Evolutionary conservation across 2,888 invertebrate genomes (phyloP), one percentile per base, ranked within the genome.

Genomic region (Brachylomia viminalis): DNA sequence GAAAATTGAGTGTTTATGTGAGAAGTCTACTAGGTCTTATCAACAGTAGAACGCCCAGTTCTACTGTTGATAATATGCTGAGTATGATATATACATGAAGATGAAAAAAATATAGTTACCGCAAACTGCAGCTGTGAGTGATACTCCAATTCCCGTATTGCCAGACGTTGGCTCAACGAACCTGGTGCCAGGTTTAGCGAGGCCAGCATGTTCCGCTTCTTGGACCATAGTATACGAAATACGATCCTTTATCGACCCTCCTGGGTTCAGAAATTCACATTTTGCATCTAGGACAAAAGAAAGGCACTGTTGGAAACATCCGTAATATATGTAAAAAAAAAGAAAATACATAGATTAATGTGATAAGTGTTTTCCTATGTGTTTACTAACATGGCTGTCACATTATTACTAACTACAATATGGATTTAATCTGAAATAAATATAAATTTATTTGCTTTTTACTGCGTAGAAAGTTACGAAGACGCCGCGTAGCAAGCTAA

Each of bases 191-290:
- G 98, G 98, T 91, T 98, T 98, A 11, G 99, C 96, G 2, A 97
- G 91, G 2, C 99, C 99, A 72, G 97, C 96, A 72, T 97, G 97
- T 95, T 99, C 99, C 0, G 99, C 99, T 91, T 99, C 99, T 93
- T 98, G 97, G 5, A 99, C 97, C 99, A 99, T 99, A 83, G 99
- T 97, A 87, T 98, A 97, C 0, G 98, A 99, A 89, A 99, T 99
- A 71, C 99, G 97, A 92, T 99, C 99, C 92, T 99, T 99, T 2
- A 99, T 98, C 27, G 99, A 99, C 1, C 99, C 99, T 52, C 99
- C 99, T 54, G 99, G 98, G 94, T 99, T 99, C 89, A 99, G 97
- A 93, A 97, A 99, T 95, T 99, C 99, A 93, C 99, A 99, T 97
- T 99, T 99, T 69, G 97, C 99, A 95, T 98, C 99, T 99, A 84